Evolutionary conservation across 2,888 invertebrate species (phyloP).

Genomic region (Caenorhabditis sp.): DNA sequence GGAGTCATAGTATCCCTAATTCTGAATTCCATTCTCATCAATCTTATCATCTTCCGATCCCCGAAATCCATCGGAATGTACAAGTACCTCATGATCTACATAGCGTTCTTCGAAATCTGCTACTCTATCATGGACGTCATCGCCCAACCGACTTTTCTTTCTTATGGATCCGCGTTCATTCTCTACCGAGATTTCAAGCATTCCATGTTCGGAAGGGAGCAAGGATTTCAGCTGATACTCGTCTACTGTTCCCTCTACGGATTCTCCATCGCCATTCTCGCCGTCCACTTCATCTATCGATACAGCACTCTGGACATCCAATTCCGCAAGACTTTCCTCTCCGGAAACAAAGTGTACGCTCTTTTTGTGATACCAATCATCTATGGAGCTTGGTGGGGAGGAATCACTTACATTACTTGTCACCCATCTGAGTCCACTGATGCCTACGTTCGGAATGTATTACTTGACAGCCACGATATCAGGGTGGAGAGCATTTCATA

Average conservation of each 20-base stretch:
- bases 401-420: not conserved
- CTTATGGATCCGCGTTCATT: not conserved
- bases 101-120: constrained; percentile 1
- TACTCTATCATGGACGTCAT: constrained; percentile 5
- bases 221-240: not conserved
- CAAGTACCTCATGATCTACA: constrained; percentile 42
- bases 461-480: constrained; percentile 4
- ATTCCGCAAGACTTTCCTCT: constrained; percentile 9
- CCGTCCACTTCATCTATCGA: constrained; percentile 32
- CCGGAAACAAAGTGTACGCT: not conserved
- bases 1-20: not conserved
- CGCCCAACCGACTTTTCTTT: not conserved
- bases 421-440: not conserved
- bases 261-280: constrained; percentile 33
- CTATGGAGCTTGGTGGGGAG: not conserved
- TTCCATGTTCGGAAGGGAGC: not conserved
- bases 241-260: constrained; percentile 13
- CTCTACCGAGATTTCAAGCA: constrained; percentile 6
- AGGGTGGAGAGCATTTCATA: constrained; percentile 14
- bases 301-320: constrained; percentile 8
- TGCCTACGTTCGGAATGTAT: not conserved
- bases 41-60: constrained; percentile 19
- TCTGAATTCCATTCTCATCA: constrained; percentile 17
- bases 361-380: constrained; percentile 7
- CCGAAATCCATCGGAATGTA: constrained; percentile 17